Conservation (phyloP, 2,797 vertebrate species). For the Chaetodon trifasciatus region DNA sequence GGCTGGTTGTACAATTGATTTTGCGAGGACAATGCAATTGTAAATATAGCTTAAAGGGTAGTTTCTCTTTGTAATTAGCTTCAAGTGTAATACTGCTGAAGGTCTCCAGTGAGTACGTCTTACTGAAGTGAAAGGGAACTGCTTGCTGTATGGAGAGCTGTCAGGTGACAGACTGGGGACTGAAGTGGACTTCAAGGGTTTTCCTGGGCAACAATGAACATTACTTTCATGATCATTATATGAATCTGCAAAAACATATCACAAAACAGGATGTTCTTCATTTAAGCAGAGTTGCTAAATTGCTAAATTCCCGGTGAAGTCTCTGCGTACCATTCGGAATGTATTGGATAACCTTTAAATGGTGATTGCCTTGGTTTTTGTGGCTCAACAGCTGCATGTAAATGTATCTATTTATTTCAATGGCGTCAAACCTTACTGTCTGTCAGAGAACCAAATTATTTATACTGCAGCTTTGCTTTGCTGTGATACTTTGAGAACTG, state of each 20-base stretch:
- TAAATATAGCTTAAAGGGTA: slow-evolving; percentile 64
- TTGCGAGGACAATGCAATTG: slow-evolving; percentile 14
- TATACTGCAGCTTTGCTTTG: background rate
- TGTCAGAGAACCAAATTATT: background rate
- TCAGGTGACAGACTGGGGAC: background rate
- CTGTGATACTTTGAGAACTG: background rate
- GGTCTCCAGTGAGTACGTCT: background rate
- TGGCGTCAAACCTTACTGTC: background rate
- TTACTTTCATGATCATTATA: background rate
- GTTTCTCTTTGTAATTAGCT: slow-evolving; percentile 42
- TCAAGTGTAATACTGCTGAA: slow-evolving; percentile 17
- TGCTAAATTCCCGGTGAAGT: background rate
- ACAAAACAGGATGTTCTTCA: background rate
- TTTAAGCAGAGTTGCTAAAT: background rate
- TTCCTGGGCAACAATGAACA: background rate
- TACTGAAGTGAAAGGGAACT: slow-evolving; percentile 6
- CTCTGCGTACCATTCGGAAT: background rate
- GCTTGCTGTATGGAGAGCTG: slow-evolving; percentile 1
- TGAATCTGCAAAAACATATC: background rate
- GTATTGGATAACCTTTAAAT: background rate
- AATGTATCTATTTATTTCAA: background rate
- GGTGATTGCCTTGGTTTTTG: background rate
- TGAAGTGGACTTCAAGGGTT: background rate
- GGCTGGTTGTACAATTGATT: slow-evolving; percentile 18
- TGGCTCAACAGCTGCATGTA: background rate